Evolutionary conservation across 2,113 vertebrate genomes (phyloP).

Genomic region (Raja brachyura): DNA sequence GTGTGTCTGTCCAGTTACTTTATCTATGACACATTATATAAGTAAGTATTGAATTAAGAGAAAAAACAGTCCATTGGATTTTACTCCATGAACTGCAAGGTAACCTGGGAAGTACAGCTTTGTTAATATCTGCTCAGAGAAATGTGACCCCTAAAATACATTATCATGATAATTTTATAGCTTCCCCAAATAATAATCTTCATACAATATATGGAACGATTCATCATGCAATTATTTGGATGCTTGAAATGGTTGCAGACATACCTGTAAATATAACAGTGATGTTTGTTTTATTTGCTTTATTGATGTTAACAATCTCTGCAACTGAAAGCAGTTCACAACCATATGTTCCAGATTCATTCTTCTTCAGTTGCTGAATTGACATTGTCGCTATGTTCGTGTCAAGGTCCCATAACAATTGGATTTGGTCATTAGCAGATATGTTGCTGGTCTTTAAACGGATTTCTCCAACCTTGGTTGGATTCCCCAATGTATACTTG

Average conservation of each 20-base stretch:
- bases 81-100: neutral
- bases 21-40: neutral
- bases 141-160: too few relatives aligned
- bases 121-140: too few relatives aligned
- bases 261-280: neutral
- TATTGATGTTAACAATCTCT: neutral
- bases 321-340: neutral
- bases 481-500: neutral
- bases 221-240: neutral
- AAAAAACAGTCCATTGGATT: neutral
- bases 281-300: neutral
- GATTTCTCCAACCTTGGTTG: neutral
- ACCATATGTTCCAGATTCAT: neutral
- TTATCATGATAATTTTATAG: too few relatives aligned
- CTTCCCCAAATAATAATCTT: neutral
- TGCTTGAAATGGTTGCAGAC: neutral
- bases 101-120: too few relatives aligned
- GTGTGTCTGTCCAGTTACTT: neutral
- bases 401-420: neutral
- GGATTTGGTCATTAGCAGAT: neutral
- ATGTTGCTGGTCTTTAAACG: neutral
- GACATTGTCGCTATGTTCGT: neutral
- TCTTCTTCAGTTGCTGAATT: neutral
- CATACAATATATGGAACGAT: neutral
- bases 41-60: neutral